A percentile compares a stretch with the other conserved stretches of the same genome.
Conservation (phyloP, 1,140 invertebrate species). For the Scaptomyza montana region DNA sequence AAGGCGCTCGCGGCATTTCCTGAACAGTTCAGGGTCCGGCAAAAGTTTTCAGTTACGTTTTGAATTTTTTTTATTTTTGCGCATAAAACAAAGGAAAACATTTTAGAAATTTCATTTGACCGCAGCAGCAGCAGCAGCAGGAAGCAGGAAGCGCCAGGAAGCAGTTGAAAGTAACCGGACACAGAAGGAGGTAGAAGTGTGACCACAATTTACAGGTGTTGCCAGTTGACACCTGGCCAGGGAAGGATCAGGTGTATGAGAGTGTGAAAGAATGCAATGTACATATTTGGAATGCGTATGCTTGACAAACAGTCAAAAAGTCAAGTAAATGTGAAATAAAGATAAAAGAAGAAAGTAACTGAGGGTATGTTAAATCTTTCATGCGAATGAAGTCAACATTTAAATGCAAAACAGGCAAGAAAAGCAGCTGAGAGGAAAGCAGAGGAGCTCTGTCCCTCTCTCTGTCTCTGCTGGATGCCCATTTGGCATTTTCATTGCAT, state of each 20-base stretch:
- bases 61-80: constrained; percentile 37
- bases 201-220: constrained; percentile 82
- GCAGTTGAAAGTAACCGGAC: not conserved
- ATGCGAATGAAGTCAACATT: constrained; percentile 35
- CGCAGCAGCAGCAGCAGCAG: constrained; percentile 47
- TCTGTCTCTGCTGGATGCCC: constrained; percentile 35
- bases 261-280: constrained; percentile 53
- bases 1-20: constrained; percentile 73
- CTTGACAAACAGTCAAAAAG: constrained; percentile 17
- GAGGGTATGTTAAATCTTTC: too few species aligned
- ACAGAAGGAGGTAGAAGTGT: constrained; percentile 33
- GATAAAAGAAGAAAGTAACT: not conserved
- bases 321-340: constrained; percentile 13
- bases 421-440: not conserved
- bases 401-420: constrained; percentile 72
- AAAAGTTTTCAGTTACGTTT: constrained; percentile 14
- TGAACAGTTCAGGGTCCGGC: constrained; percentile 20
- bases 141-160: constrained; percentile 16
- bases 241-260: not conserved
- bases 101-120: constrained; percentile 83
- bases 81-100: constrained; percentile 80
- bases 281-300: constrained; percentile 63
- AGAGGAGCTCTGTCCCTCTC: not conserved
- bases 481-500: constrained; percentile 76
- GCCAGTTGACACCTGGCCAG: constrained; percentile 71